phyloP scores from a whole-genome alignment of 2,888 invertebrate genomes.

The Chesias legatella region DNA sequence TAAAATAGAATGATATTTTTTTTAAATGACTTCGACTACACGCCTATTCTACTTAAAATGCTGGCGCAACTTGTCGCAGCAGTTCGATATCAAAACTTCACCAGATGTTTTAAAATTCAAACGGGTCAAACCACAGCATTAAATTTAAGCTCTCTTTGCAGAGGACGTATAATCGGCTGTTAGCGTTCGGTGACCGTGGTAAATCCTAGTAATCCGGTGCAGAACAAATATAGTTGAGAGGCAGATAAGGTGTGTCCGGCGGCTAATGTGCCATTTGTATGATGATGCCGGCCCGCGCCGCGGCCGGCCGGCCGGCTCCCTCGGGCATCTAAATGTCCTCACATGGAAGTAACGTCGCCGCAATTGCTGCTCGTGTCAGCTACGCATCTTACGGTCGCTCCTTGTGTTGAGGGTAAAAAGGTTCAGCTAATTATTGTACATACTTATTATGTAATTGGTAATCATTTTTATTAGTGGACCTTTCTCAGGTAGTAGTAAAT shows the following conservation, averaged over 20 bases:
- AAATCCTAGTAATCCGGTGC: conserved; percentile 73
- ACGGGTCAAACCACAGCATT: conserved; percentile 47
- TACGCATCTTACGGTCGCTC: conserved; percentile 27
- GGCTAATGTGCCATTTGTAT: conserved; percentile 78
- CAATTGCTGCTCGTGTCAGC: conserved; percentile 30
- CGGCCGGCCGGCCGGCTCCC: conserved; percentile 29
- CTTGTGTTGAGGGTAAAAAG: conserved; percentile 16
- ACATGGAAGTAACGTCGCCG: conserved; percentile 38
- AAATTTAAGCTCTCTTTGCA: conserved; percentile 71
- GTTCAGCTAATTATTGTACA: conserved; percentile 3
- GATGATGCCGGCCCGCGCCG: conserved; percentile 54
- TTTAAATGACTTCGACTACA: no score
- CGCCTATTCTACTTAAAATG: conserved; percentile 2
- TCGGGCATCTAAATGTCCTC: conserved; percentile 43
- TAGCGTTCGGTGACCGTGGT: conserved; percentile 71
- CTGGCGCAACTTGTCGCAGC: conserved; percentile 5
- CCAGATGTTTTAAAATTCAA: conserved; percentile 48
- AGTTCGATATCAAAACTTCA: conserved; percentile 31
- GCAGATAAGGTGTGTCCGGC: conserved; percentile 76
- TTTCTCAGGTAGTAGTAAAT: no score
- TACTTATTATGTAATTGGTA: no score
- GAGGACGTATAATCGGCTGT: conserved; percentile 72
- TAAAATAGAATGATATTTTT: no score
- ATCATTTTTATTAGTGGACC: no score
- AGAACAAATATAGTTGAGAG: conserved; percentile 78